Percentiles rank a stretch among this genome's conserved stretches.
Evolutionary conservation across 1,140 invertebrate species (phyloP).

Genomic region (Drosophila triauraria): DNA sequence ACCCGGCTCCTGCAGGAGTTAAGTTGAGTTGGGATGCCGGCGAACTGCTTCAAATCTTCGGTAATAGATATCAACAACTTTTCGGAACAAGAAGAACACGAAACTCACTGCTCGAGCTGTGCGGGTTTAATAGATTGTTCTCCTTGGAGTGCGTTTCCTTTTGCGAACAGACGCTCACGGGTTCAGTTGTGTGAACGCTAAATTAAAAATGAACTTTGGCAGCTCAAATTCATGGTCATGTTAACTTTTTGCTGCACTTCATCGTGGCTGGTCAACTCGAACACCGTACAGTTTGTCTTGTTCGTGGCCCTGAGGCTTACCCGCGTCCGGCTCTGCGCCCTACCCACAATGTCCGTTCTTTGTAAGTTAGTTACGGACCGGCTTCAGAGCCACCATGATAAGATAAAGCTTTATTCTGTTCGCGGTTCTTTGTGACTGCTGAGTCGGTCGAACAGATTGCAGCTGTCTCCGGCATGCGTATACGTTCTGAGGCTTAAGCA

Average conservation of each 20-base stretch:
- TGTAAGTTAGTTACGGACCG: constrained; percentile 62
- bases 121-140: constrained; percentile 71
- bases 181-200: constrained; percentile 39
- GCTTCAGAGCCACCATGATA: constrained; percentile 64
- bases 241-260: constrained; percentile 74
- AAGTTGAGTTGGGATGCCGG: constrained; percentile 74
- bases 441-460: constrained; percentile 43
- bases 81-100: constrained; percentile 55
- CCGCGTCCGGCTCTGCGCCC: not conserved
- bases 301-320: constrained; percentile 7
- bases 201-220: constrained; percentile 81
- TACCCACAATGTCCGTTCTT: constrained; percentile 15
- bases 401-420: constrained; percentile 65
- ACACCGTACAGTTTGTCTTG: constrained; percentile 63
- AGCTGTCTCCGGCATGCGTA: constrained; percentile 43
- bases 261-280: constrained; percentile 59
- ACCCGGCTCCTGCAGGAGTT: constrained; percentile 39
- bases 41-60: constrained; percentile 77
- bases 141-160: constrained; percentile 38
- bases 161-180: not conserved
- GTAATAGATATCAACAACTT: constrained; percentile 82
- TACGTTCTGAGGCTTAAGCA: constrained; percentile 36
- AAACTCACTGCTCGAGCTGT: constrained; percentile 23
- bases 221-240: constrained; percentile 79
- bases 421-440: constrained; percentile 49